Evolutionary conservation across 2,797 vertebrate species (phyloP).

Genomic region (Aphelocoma californica): DNA sequence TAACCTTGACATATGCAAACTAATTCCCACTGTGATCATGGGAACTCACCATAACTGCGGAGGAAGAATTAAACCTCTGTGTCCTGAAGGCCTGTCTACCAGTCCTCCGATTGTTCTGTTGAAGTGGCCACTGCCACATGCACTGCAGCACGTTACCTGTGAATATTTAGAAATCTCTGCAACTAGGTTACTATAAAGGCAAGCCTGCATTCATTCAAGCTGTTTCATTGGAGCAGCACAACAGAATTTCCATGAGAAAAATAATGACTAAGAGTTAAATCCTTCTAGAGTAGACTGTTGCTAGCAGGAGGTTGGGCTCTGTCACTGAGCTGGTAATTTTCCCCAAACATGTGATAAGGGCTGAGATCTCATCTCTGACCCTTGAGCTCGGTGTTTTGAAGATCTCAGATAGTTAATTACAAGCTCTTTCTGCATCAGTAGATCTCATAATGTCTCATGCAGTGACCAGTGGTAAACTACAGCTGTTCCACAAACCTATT

Average conservation of each 20-base stretch:
- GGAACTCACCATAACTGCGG: too few relatives aligned
- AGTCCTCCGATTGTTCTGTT: too few relatives aligned
- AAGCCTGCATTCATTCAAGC: neutral
- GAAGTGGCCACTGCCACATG: too few relatives aligned
- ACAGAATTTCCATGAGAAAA: neutral
- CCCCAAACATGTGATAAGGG: neutral
- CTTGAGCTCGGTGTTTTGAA: neutral
- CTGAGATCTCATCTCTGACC: neutral
- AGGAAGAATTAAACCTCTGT: too few relatives aligned
- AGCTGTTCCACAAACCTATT: neutral
- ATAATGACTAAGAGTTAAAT: neutral
- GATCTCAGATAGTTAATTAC: conserved; percentile 14
- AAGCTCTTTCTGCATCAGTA: conserved; percentile 11
- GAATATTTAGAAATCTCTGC: neutral
- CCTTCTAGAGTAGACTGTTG: neutral
- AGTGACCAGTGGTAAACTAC: neutral
- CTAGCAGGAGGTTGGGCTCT: neutral
- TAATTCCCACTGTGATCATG: too few relatives aligned
- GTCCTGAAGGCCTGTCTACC: too few relatives aligned
- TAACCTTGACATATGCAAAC: too few relatives aligned
- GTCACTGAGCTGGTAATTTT: neutral
- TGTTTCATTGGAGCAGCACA: neutral
- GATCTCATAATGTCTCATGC: neutral
- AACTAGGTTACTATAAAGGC: neutral
- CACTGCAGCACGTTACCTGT: too few relatives aligned